phyloP scores from a whole-genome alignment of 2,113 vertebrate species.

The Perca fluviatilis region DNA sequence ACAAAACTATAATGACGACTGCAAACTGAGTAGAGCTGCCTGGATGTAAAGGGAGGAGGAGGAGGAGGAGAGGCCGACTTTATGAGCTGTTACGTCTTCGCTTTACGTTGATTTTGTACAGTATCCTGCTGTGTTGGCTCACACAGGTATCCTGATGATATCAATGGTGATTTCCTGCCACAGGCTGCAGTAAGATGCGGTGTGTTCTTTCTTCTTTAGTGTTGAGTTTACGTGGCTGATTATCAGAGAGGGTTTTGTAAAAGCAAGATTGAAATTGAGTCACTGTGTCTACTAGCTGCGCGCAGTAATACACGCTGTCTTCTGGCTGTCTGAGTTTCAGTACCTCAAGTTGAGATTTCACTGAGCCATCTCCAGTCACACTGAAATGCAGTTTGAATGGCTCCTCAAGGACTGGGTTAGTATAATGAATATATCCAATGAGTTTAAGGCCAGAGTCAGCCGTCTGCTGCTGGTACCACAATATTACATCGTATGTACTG shows the following conservation, averaged over 20 bases:
- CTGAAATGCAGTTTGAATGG: background rate
- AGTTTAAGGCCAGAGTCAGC: conserved; percentile 31
- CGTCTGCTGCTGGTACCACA: conserved; percentile 49
- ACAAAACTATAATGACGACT: background rate
- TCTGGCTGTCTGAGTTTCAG: conserved; percentile 17
- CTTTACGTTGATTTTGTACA: background rate
- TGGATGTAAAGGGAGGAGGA: background rate
- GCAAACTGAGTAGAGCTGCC: background rate
- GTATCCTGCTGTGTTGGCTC: background rate
- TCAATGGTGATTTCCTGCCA: conserved; percentile 4
- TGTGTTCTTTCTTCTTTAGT: conserved; percentile 1
- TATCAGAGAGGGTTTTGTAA: conserved; percentile 48
- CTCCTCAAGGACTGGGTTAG: background rate
- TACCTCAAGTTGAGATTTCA: conserved; percentile 8
- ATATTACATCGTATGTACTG: background rate
- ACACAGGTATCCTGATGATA: conserved; percentile 7
- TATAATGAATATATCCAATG: background rate
- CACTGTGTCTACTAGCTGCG: conserved; percentile 67
- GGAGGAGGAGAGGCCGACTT: conserved; percentile 6
- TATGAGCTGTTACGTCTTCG: background rate
- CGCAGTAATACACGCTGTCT: conserved; percentile 74
- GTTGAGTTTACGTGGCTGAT: background rate
- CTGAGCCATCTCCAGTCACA: conserved; percentile 40
- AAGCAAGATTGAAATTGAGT: background rate
- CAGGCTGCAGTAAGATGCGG: conserved; percentile 1